Evolutionary conservation across 1,140 invertebrate genomes (phyloP).

Genomic region (Agrypnia vestita): DNA sequence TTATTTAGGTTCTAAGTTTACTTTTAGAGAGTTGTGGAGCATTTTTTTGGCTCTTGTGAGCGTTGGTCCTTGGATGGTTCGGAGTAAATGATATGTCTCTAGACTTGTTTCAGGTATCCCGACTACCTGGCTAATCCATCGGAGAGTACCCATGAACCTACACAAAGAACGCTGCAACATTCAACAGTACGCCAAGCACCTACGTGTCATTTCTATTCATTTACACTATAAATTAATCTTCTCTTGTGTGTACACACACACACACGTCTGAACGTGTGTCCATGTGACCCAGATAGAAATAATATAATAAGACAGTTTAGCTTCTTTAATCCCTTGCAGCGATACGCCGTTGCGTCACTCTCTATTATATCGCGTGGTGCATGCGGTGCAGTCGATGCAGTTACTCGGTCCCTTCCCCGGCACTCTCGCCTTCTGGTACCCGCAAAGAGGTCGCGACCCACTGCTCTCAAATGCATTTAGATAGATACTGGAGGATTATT

Average conservation of each 20-base stretch:
- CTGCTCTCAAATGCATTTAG: slow-evolving; percentile 3
- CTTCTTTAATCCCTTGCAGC: slow-evolving; percentile 12
- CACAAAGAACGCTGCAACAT: too few relatives aligned
- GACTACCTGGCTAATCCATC: too few relatives aligned
- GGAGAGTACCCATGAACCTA: too few relatives aligned
- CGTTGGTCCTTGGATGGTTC: too few relatives aligned
- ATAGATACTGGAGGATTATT: neutral
- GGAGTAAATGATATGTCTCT: too few relatives aligned
- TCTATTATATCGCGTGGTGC: slow-evolving; percentile 23
- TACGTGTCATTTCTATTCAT: slow-evolving; percentile 2
- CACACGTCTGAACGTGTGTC: neutral
- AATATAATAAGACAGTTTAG: slow-evolving; percentile 14
- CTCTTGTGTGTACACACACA: neutral
- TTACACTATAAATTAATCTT: slow-evolving; percentile 1
- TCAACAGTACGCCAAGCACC: too few relatives aligned
- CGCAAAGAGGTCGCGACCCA: slow-evolving; percentile 27
- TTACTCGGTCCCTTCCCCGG: slow-evolving; percentile 16
- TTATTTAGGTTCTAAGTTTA: too few relatives aligned
- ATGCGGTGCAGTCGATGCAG: neutral
- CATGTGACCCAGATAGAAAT: slow-evolving; percentile 6
- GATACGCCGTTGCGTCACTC: slow-evolving; percentile 19
- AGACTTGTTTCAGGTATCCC: too few relatives aligned
- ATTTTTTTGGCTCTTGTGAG: too few relatives aligned
- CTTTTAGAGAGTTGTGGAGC: too few relatives aligned
- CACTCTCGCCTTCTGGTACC: slow-evolving; percentile 25